Percentiles rank a stretch among this genome's conserved stretches.
phyloP scores from a whole-genome alignment of 1,140 invertebrate species.

The Microplitis demolitor region DNA sequence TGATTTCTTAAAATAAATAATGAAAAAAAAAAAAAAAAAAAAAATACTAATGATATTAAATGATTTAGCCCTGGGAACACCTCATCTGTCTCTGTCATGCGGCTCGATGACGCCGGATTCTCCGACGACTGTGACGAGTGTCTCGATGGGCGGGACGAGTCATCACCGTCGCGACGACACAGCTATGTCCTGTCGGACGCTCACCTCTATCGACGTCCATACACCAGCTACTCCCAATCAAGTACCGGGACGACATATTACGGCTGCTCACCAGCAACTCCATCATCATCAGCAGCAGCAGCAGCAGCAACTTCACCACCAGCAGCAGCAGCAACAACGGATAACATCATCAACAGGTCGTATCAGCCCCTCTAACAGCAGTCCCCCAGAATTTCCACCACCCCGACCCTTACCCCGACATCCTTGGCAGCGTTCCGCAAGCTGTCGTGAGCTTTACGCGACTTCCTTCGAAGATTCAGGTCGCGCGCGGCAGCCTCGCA shows the following conservation, averaged over 20 bases:
- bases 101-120: slow-evolving; percentile 67
- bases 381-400: slow-evolving; percentile 56
- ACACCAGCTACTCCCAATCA: slow-evolving; percentile 59
- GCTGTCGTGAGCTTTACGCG: slow-evolving; percentile 77
- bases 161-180: slow-evolving; percentile 60
- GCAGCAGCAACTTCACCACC: slow-evolving; percentile 31
- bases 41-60: background rate
- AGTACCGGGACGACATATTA: slow-evolving; percentile 49
- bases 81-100: slow-evolving; percentile 66
- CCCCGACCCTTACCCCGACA: slow-evolving; percentile 60
- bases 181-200: slow-evolving; percentile 62
- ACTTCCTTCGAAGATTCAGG: slow-evolving; percentile 73
- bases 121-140: slow-evolving; percentile 63
- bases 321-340: slow-evolving; percentile 41
- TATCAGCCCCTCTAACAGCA: slow-evolving; percentile 64
- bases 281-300: slow-evolving; percentile 44
- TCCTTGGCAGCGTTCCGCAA: slow-evolving; percentile 76
- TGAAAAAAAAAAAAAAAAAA: background rate
- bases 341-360: slow-evolving; percentile 61
- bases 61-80: slow-evolving; percentile 56
- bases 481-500: slow-evolving; percentile 59
- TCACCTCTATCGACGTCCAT: slow-evolving; percentile 63
- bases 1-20: background rate
- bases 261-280: slow-evolving; percentile 54
- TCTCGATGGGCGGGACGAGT: slow-evolving; percentile 59